A percentile compares a stretch with the other conserved stretches of the same genome.
Conservation (phyloP, 1,140 invertebrate species). For the Acarapis woodi region DNA sequence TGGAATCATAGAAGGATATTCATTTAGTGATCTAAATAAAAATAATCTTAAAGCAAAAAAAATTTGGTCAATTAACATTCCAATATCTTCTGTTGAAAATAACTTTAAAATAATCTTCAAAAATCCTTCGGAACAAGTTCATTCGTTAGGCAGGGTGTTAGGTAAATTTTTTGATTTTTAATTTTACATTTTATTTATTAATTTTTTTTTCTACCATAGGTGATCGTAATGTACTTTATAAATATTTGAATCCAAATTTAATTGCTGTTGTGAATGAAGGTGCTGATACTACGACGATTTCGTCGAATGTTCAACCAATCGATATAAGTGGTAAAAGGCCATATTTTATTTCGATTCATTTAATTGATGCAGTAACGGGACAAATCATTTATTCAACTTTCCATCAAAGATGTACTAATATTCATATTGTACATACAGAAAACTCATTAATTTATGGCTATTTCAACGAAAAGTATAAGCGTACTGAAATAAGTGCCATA, state of each 20-base stretch:
- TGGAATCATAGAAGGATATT: conserved; percentile 34
- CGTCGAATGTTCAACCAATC: background rate
- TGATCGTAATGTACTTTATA: conserved; percentile 87
- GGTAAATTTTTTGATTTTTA: no score
- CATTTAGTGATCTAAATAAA: conserved; percentile 12
- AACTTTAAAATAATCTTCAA: conserved; percentile 29
- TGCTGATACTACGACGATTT: background rate
- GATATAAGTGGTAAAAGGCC: conserved; percentile 2
- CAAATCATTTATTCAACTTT: conserved; percentile 23
- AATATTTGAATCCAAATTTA: conserved; percentile 92
- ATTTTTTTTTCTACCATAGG: no score
- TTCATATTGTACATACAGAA: conserved; percentile 77
- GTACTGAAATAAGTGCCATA: conserved; percentile 63
- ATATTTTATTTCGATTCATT: conserved; percentile 33
- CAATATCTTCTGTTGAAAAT: conserved; percentile 11
- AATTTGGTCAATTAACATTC: conserved; percentile 39
- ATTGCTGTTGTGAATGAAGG: conserved; percentile 46
- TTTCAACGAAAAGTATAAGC: conserved; percentile 68
- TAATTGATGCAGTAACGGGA: conserved; percentile 69
- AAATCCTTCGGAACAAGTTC: conserved; percentile 49
- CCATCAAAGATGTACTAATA: conserved; percentile 27
- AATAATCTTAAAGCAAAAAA: conserved; percentile 20
- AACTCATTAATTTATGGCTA: conserved; percentile 89
- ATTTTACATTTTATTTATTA: no score
- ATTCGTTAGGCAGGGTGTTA: conserved; percentile 79